Evolutionary conservation across 2,797 vertebrate genomes (phyloP).

Genomic region (Ibycter americanus): DNA sequence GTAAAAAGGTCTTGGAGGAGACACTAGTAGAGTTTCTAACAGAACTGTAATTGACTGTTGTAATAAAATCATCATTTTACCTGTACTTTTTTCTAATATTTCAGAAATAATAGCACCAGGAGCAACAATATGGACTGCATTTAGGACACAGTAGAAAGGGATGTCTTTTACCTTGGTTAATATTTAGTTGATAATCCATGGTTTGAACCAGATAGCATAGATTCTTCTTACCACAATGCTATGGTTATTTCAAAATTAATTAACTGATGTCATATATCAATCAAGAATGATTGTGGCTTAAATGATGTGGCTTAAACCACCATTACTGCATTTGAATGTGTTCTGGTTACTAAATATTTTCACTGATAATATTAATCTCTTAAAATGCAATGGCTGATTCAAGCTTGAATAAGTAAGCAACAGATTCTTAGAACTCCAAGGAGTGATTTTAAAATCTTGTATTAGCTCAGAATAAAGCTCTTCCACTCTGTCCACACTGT

Average conservation of each 20-base stretch:
- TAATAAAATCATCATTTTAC: background rate
- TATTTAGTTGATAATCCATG: background rate
- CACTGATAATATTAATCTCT: background rate
- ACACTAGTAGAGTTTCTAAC: background rate
- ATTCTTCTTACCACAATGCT: background rate
- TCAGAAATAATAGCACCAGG: background rate
- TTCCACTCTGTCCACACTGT: background rate
- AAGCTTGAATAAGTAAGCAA: background rate
- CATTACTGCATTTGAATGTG: background rate
- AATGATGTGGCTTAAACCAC: background rate
- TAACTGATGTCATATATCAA: constrained; percentile 11
- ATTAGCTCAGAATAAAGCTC: background rate
- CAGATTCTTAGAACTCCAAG: background rate
- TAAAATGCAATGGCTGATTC: background rate
- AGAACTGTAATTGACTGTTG: background rate
- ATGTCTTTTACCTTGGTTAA: background rate
- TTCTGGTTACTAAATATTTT: background rate
- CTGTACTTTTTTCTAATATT: background rate
- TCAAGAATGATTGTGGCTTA: background rate
- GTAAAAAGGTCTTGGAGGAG: background rate
- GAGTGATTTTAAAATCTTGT: background rate
- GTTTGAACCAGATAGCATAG: background rate
- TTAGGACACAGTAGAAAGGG: background rate
- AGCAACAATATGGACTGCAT: background rate
- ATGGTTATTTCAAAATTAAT: constrained; percentile 26